A percentile compares a stretch with the other conserved stretches of the same genome.
These are phyloP conservation scores for Bhutanitis thaidina DNA, from an alignment of 2,888 invertebrate genomes.

Conservation along the genomic window DNA sequence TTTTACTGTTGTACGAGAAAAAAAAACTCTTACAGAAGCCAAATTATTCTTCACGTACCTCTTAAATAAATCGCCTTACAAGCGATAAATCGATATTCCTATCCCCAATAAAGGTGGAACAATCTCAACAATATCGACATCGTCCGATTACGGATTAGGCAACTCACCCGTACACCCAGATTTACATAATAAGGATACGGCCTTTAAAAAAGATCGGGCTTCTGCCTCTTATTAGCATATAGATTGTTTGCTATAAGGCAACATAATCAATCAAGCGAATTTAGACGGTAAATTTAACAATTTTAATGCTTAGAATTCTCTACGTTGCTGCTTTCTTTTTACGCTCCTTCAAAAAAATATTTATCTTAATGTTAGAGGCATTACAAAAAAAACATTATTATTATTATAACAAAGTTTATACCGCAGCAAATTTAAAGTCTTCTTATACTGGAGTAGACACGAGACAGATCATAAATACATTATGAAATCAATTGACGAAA, in stretches of 20 bases:
- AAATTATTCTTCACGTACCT: constrained; percentile 21
- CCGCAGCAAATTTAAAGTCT: too few species aligned
- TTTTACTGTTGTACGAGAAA: constrained; percentile 15
- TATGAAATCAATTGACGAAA: too few species aligned
- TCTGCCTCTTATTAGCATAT: constrained; percentile 53
- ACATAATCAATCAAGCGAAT: constrained; percentile 51
- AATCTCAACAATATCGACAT: constrained; percentile 37
- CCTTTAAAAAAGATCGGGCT: constrained; percentile 40
- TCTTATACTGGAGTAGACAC: too few species aligned
- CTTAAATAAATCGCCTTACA: constrained; percentile 19
- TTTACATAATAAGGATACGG: constrained; percentile 63
- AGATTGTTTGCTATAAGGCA: constrained; percentile 54
- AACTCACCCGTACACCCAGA: constrained; percentile 45
- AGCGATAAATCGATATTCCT: constrained; percentile 20
- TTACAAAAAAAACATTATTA: too few species aligned
- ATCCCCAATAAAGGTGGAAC: constrained; percentile 27
- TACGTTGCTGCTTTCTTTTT: neutral
- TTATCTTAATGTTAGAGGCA: too few species aligned
- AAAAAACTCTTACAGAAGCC: constrained; percentile 15
- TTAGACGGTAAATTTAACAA: constrained; percentile 10
- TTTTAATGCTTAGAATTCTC: constrained; percentile 7
- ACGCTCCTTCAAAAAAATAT: neutral
- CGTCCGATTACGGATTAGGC: constrained; percentile 53
- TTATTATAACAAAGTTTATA: too few species aligned
- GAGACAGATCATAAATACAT: too few species aligned